Percentiles rank a stretch among this genome's conserved stretches.
Conservation (phyloP, 2,113 vertebrate species). For the Vanacampus margaritifer region DNA sequence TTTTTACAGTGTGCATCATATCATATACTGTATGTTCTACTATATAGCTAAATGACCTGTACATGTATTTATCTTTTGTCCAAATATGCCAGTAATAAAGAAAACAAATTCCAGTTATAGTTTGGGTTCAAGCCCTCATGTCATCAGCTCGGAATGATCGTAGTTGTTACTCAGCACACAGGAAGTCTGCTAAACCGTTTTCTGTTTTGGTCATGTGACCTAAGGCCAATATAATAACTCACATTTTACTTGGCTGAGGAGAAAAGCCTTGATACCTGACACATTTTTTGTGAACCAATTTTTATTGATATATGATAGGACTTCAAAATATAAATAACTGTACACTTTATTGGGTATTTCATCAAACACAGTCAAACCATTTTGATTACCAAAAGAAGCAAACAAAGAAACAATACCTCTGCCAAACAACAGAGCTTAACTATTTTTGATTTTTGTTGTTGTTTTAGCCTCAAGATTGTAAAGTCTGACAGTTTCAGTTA, state of each 20-base stretch:
- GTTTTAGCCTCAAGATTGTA: background rate
- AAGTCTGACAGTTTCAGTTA: background rate
- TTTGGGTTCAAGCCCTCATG: background rate
- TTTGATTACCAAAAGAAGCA: background rate
- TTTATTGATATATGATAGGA: slow-evolving; percentile 52
- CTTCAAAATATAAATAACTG: slow-evolving; percentile 30
- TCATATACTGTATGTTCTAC: background rate
- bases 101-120: background rate
- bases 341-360: slow-evolving; percentile 14
- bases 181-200: background rate
- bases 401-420: background rate
- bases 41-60: background rate
- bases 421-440: background rate
- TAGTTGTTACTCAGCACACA: background rate
- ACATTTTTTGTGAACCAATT: slow-evolving; percentile 41
- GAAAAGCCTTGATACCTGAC: background rate
- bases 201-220: too few species aligned
- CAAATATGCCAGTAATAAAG: background rate
- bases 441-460: background rate
- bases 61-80: background rate
- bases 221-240: background rate
- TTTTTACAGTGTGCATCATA: background rate
- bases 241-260: background rate
- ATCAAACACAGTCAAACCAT: slow-evolving; percentile 24
- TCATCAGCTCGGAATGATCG: background rate